Percentiles rank a stretch among this genome's conserved stretches.
These are phyloP conservation scores for Sebastes kiyomatsui DNA, from an alignment of 2,797 vertebrate genomes.

Conservation along the genomic window DNA sequence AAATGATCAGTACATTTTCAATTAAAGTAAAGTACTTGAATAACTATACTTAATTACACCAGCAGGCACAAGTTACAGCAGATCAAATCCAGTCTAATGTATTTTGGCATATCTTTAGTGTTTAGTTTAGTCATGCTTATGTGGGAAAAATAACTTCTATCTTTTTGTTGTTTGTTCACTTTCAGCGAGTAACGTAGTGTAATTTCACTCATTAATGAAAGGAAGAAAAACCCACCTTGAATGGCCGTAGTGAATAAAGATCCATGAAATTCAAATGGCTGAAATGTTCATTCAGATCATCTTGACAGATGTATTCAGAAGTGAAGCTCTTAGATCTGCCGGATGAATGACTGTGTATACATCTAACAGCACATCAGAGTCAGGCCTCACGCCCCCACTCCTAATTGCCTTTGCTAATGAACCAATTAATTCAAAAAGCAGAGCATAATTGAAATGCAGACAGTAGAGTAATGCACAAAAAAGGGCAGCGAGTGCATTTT, in stretches of 20 bases:
- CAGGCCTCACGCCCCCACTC: constrained; percentile 1
- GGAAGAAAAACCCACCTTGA: neutral
- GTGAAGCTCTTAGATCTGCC: constrained; percentile 31
- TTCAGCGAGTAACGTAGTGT: neutral
- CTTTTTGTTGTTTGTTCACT: neutral
- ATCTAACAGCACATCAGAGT: constrained; percentile 58
- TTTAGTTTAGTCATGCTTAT: neutral
- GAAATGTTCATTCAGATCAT: constrained; percentile 4
- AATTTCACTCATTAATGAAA: neutral
- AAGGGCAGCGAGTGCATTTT: constrained; percentile 50
- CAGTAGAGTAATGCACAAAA: constrained; percentile 50
- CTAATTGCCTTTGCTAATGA: constrained; percentile 68
- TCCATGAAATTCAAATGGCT: neutral
- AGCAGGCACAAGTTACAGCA: neutral
- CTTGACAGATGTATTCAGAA: constrained; percentile 14
- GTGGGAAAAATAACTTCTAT: neutral
- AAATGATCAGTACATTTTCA: neutral
- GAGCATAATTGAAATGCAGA: constrained; percentile 61
- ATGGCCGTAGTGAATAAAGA: neutral
- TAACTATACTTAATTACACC: neutral
- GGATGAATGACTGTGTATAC: constrained; percentile 48
- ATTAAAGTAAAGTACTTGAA: neutral
- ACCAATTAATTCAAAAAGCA: constrained; percentile 73
- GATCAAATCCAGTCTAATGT: neutral
- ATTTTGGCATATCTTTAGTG: neutral